Evolutionary conservation across 92 coral and sea anemone genomes (phyloP).

Genomic region (Meandrina meandrites): DNA sequence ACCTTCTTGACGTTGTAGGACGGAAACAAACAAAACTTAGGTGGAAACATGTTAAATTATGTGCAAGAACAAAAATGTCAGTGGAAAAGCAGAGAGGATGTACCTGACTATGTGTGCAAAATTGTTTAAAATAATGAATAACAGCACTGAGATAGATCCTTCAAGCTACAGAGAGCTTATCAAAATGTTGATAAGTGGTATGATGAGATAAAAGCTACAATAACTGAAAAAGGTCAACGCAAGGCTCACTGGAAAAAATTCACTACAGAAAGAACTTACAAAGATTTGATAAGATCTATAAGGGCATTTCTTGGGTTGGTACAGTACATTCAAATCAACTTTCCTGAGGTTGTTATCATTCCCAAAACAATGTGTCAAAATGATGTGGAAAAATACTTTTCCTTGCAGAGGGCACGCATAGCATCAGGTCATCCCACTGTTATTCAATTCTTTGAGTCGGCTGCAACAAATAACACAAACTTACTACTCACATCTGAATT

Average conservation of each 20-base stretch:
- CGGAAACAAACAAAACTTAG: slow-evolving; percentile 23
- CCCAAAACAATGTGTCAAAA: slow-evolving; percentile 65
- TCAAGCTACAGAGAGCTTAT: slow-evolving; percentile 17
- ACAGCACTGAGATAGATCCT: slow-evolving; percentile 31
- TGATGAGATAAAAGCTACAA: neutral
- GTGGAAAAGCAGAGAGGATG: neutral
- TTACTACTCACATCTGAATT: slow-evolving; percentile 28
- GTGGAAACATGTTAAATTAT: slow-evolving; percentile 32
- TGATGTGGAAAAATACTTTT: slow-evolving; percentile 67
- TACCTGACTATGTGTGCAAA: slow-evolving; percentile 4
- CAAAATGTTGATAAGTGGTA: slow-evolving; percentile 20
- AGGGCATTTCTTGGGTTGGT: slow-evolving; percentile 65
- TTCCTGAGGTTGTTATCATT: slow-evolving; percentile 35
- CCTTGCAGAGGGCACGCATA: slow-evolving; percentile 52
- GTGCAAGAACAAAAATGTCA: slow-evolving; percentile 29
- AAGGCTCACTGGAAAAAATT: slow-evolving; percentile 40
- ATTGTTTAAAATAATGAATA: slow-evolving; percentile 26
- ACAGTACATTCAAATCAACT: slow-evolving; percentile 56
- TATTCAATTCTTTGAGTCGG: slow-evolving; percentile 9
- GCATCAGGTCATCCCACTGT: slow-evolving; percentile 25
- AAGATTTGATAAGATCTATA: slow-evolving; percentile 40
- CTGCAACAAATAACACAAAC: slow-evolving; percentile 7
- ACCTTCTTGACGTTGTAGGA: slow-evolving; percentile 16
- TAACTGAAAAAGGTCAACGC: neutral
- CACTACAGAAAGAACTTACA: slow-evolving; percentile 33